Conservation (phyloP, 2,888 invertebrate genomes). For the Parnassius apollo region DNA sequence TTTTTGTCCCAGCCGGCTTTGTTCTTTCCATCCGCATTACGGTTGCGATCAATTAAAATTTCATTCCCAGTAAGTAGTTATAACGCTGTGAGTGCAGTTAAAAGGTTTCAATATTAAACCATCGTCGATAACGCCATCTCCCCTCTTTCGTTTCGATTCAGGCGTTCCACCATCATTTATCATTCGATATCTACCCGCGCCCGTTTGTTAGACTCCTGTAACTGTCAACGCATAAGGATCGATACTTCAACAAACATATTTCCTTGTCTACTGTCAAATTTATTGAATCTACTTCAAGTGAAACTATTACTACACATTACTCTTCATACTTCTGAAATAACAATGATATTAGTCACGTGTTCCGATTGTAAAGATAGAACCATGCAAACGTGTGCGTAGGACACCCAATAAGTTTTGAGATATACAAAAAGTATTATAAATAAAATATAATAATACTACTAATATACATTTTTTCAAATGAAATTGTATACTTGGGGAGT, state of each 20-base stretch:
- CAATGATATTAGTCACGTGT: conserved; percentile 8
- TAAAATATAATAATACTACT: too few relatives aligned
- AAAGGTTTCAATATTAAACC: conserved; percentile 26
- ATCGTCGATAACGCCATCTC: conserved; percentile 2
- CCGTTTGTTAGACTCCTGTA: conserved; percentile 24
- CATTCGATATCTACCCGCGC: conserved; percentile 15
- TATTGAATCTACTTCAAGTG: neutral
- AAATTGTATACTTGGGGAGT: too few relatives aligned
- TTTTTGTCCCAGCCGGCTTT: neutral
- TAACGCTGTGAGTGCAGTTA: conserved; percentile 22
- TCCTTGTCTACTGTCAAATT: conserved; percentile 8
- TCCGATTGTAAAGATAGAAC: conserved; percentile 13
- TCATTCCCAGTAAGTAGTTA: conserved; percentile 17
- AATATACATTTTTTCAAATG: too few relatives aligned
- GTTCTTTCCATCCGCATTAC: conserved; percentile 5
- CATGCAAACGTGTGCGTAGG: neutral
- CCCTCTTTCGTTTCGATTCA: neutral
- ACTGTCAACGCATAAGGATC: conserved; percentile 18
- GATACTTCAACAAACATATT: conserved; percentile 14
- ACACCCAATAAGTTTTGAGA: too few relatives aligned
- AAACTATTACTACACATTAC: neutral
- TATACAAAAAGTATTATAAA: too few relatives aligned
- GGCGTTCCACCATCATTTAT: conserved; percentile 17
- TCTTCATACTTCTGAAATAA: neutral
- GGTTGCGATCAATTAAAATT: conserved; percentile 20